Conservation (phyloP, 2,113 vertebrate species). For the Macroglossus sobrinus region DNA sequence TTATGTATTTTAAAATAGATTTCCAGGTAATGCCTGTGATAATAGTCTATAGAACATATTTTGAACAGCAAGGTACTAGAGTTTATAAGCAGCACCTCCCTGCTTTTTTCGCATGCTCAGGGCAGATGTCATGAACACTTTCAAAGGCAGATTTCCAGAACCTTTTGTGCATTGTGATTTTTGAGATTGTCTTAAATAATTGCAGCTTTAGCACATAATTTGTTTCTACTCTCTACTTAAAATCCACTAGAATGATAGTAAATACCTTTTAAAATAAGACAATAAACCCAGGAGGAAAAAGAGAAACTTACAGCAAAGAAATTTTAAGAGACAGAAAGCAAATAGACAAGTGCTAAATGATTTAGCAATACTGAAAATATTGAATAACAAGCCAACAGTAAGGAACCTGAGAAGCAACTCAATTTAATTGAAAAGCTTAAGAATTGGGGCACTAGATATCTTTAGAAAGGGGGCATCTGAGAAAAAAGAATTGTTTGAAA, state of each 20-base stretch:
- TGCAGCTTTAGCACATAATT: background rate
- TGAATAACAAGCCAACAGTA: background rate
- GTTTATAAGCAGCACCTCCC: background rate
- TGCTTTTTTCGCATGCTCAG: background rate
- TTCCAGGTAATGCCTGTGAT: background rate
- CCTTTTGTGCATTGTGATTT: background rate
- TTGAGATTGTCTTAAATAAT: background rate
- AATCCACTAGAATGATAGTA: background rate
- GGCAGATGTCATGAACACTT: background rate
- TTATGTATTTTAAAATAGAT: constrained; percentile 6
- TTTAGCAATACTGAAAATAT: background rate
- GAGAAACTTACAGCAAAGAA: background rate
- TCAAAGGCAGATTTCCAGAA: background rate
- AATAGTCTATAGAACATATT: background rate
- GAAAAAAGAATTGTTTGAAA: background rate
- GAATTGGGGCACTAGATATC: background rate
- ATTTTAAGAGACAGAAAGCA: background rate
- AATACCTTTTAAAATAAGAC: background rate
- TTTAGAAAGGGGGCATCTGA: background rate
- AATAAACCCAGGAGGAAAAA: background rate
- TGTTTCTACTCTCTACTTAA: background rate
- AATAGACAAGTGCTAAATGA: background rate
- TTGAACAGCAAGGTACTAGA: background rate
- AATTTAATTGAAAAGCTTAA: background rate
- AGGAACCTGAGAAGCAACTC: background rate